phyloP scores from a whole-genome alignment of 2,888 invertebrate genomes.

The Parnassius mnemosyne region DNA sequence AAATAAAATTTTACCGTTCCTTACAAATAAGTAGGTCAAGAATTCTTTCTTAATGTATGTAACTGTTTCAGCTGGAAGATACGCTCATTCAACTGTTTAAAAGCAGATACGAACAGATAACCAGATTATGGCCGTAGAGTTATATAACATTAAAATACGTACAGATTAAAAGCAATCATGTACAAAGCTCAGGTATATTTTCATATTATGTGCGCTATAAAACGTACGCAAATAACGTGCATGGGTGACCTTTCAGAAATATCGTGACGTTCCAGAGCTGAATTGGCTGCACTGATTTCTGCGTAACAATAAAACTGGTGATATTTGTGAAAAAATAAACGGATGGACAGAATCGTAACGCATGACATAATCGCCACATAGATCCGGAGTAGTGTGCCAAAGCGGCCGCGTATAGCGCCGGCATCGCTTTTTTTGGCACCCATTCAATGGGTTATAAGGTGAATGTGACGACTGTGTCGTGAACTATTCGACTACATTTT shows the following conservation, averaged over 20 bases:
- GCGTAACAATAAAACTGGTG: conserved; percentile 50
- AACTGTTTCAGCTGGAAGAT: conserved; percentile 35
- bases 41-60: conserved; percentile 34
- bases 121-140: neutral
- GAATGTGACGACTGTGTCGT: conserved; percentile 55
- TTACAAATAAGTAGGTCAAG: conserved; percentile 42
- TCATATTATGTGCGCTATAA: conserved; percentile 12
- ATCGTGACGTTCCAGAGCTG: conserved; percentile 39
- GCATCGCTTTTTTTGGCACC: conserved; percentile 67
- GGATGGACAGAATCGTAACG: conserved; percentile 57
- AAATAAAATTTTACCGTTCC: conserved; percentile 27
- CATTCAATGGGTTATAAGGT: conserved; percentile 74
- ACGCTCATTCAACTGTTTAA: conserved; percentile 20
- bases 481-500: conserved; percentile 10
- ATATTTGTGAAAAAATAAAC: conserved; percentile 60
- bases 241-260: conserved; percentile 62
- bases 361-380: conserved; percentile 76
- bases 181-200: conserved; percentile 11
- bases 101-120: conserved; percentile 4
- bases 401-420: conserved; percentile 52
- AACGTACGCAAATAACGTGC: conserved; percentile 37
- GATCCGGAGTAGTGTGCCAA: conserved; percentile 76
- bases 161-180: conserved; percentile 14
- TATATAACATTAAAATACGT: conserved; percentile 11
- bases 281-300: conserved; percentile 41